A percentile compares a stretch with the other conserved stretches of the same genome.
phyloP scores from a whole-genome alignment of 2,113 vertebrate species.

The Lepisosteus osseus region DNA sequence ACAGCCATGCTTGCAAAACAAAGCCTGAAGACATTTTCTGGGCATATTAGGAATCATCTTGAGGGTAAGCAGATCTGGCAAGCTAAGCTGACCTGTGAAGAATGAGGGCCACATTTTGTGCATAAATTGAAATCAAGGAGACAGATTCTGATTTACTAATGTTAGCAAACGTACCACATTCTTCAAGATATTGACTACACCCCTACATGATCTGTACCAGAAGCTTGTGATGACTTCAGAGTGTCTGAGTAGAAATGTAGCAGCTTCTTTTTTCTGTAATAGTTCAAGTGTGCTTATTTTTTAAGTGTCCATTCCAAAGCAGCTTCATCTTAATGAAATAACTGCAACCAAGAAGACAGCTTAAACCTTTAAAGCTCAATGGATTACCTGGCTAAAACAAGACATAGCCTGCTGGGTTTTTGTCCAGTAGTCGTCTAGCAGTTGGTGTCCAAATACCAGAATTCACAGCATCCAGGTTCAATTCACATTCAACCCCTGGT shows the following conservation, averaged over 20 bases:
- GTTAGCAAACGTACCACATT: slow-evolving; percentile 4
- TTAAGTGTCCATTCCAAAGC: no score
- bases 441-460: no score
- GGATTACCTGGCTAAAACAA: no score
- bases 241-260: neutral
- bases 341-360: no score
- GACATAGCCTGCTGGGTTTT: no score
- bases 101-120: slow-evolving; percentile 7
- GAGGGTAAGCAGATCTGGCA: slow-evolving; percentile 18
- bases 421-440: no score
- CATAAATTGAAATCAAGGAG: slow-evolving; percentile 13
- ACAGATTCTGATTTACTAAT: slow-evolving; percentile 14
- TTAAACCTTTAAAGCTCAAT: no score
- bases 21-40: slow-evolving; percentile 19
- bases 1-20: neutral
- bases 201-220: neutral
- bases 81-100: slow-evolving; percentile 14
- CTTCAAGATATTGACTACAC: neutral
- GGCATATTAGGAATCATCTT: slow-evolving; percentile 2
- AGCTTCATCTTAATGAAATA: no score
- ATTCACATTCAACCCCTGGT: no score
- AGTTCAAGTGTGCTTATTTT: no score
- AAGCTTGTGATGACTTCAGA: slow-evolving; percentile 1
- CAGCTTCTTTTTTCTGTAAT: no score
- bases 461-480: no score